Conservation (phyloP, 2,797 vertebrate species). For the Acanthornis magna region DNA sequence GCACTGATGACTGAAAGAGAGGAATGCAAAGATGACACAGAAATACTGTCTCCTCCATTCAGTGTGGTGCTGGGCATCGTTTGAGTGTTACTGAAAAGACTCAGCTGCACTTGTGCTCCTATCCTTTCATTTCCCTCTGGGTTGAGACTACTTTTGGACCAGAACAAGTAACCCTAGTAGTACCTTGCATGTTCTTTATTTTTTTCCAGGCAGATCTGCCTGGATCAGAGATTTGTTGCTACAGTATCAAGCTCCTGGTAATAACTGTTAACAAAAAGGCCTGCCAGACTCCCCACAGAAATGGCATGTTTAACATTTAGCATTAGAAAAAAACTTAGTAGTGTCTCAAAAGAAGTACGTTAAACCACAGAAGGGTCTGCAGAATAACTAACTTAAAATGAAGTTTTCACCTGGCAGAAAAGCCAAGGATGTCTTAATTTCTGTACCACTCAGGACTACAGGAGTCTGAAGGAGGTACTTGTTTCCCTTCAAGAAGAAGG, state of each 20-base stretch:
- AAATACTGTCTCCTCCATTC: neutral
- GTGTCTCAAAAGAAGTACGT: neutral
- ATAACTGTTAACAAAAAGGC: neutral
- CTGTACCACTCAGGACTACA: neutral
- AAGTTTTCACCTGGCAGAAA: neutral
- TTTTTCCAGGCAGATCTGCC: neutral
- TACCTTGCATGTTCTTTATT: neutral
- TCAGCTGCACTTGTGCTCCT: neutral
- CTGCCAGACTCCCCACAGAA: neutral
- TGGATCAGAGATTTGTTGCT: neutral
- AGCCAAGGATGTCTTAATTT: neutral
- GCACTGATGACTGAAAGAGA: neutral
- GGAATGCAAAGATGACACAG: neutral
- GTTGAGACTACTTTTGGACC: neutral
- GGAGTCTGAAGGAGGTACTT: neutral
- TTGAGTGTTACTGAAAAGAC: neutral
- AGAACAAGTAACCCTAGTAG: neutral
- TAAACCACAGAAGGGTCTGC: neutral
- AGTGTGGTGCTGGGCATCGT: neutral
- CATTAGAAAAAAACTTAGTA: neutral
- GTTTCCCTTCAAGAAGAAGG: neutral
- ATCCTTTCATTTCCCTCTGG: neutral
- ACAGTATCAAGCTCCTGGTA: neutral
- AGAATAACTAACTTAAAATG: neutral
- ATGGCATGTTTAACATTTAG: neutral